Percentiles rank a stretch among this genome's conserved stretches.
phyloP scores from a whole-genome alignment of 2,113 vertebrate species.

The Chloroceryle aenea region DNA sequence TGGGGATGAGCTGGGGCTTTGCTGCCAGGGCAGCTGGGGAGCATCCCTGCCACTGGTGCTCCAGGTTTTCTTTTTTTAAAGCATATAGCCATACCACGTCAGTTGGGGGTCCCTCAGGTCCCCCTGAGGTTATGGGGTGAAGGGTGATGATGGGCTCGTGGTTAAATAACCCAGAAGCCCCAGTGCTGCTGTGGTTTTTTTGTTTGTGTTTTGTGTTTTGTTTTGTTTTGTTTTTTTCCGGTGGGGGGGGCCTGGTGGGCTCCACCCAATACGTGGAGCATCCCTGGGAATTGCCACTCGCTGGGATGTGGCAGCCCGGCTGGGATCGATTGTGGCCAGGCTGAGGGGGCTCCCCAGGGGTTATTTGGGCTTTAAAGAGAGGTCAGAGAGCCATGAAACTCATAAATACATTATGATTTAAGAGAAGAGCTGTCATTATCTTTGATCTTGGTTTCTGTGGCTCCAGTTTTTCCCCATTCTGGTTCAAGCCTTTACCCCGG shows the following conservation, averaged over 20 bases:
- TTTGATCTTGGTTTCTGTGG: not conserved
- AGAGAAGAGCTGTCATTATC: constrained; percentile 17
- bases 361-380: constrained; percentile 65
- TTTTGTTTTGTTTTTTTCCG: no score
- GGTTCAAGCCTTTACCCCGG: not conserved
- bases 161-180: not conserved
- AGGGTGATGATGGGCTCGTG: not conserved
- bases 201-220: not conserved
- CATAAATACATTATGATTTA: constrained; percentile 56
- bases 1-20: not conserved
- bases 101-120: not conserved
- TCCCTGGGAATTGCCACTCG: not conserved
- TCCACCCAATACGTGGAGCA: accelerated
- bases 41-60: not conserved
- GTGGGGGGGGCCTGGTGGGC: not conserved
- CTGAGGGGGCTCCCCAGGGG: constrained; percentile 5
- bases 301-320: not conserved
- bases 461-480: not conserved
- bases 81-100: not conserved
- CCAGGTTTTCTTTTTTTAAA: not conserved
- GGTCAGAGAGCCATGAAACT: constrained; percentile 53
- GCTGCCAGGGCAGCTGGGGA: not conserved
- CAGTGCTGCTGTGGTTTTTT: accelerated
- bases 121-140: not conserved
- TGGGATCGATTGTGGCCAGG: constrained; percentile 17